phyloP scores from a whole-genome alignment of 2,113 vertebrate genomes.

The Seriola rivoliana region DNA sequence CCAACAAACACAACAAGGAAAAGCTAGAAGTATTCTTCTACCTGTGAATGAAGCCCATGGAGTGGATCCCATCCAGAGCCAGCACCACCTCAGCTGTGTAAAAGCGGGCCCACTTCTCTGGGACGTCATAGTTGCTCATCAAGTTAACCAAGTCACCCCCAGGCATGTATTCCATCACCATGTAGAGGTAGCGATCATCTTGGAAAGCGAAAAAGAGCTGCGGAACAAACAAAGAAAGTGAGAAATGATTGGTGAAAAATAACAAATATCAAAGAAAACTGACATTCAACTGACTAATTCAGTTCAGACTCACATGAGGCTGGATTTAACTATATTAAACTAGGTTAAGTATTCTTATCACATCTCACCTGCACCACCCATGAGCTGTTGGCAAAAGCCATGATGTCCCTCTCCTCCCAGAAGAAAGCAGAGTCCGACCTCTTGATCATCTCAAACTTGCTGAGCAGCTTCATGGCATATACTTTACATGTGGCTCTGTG shows the following conservation, averaged over 20 bases:
- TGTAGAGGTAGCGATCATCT: slow-evolving; percentile 98
- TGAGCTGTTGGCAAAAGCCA: slow-evolving; percentile 97
- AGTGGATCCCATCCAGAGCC: slow-evolving; percentile 97
- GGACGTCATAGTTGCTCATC: slow-evolving; percentile 99
- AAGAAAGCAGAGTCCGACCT: slow-evolving; percentile 99
- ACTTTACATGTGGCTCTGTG: slow-evolving; percentile 96
- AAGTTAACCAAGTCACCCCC: slow-evolving; percentile 98
- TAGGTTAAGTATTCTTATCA: not conserved
- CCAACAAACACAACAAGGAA: not conserved
- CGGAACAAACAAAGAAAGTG: not conserved
- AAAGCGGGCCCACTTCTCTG: slow-evolving; percentile 99
- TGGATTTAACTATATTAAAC: not conserved
- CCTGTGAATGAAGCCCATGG: slow-evolving; percentile 99
- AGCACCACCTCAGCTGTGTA: slow-evolving; percentile 98
- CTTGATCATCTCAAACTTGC: slow-evolving; percentile 99
- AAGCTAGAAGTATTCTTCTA: slow-evolving; percentile 49
- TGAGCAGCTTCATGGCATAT: slow-evolving; percentile 98
- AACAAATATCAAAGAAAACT: not conserved
- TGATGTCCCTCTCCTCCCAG: slow-evolving; percentile 99
- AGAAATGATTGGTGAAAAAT: not conserved
- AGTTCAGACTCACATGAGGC: not conserved
- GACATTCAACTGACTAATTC: not conserved
- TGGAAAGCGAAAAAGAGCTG: slow-evolving; percentile 99
- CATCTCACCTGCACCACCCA: slow-evolving; percentile 98
- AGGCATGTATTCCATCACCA: slow-evolving; percentile 99